phyloP scores from a whole-genome alignment of 1,140 invertebrate genomes.

The Solenopsis fugax region DNA sequence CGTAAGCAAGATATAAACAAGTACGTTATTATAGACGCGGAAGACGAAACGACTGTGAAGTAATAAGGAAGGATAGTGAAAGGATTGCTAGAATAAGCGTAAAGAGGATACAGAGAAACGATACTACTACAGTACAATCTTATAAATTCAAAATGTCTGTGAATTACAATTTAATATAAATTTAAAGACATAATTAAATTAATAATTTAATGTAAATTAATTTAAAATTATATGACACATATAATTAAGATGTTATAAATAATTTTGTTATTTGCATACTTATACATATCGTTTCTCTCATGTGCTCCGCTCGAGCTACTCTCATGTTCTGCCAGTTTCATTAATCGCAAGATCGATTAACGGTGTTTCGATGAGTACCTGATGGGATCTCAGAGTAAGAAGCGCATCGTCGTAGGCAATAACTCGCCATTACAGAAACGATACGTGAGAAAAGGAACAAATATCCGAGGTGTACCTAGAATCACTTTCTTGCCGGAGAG shows the following conservation, averaged over 20 bases:
- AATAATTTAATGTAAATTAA: conserved; percentile 7
- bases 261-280: conserved; percentile 6
- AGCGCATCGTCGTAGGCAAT: conserved; percentile 70
- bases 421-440: conserved; percentile 77
- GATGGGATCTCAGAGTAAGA: conserved; percentile 62
- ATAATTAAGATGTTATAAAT: background rate
- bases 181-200: background rate
- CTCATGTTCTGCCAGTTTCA: conserved; percentile 18
- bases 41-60: background rate
- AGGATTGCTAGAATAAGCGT: background rate
- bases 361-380: conserved; percentile 58
- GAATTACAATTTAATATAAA: background rate
- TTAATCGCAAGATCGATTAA: conserved; percentile 71
- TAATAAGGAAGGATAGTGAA: background rate
- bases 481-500: conserved; percentile 64
- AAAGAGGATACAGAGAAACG: background rate
- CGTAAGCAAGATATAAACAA: background rate
- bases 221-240: background rate
- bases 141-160: background rate
- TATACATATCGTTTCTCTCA: background rate
- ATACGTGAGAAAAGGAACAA: conserved; percentile 65
- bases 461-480: conserved; percentile 58
- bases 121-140: background rate
- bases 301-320: background rate
- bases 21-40: background rate